phyloP scores from a whole-genome alignment of 2,888 invertebrate genomes.

The Hoplodrina ambigua region DNA sequence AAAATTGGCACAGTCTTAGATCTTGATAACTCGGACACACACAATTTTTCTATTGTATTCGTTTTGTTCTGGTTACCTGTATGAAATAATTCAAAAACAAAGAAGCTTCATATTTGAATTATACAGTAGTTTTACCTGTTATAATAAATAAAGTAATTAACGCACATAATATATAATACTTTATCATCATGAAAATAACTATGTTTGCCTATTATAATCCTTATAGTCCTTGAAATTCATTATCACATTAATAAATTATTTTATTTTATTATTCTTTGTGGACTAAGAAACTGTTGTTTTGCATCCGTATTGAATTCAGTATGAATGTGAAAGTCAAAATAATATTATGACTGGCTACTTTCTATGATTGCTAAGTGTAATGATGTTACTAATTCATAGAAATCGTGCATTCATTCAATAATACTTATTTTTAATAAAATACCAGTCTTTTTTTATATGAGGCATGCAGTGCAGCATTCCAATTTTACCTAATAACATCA shows the following conservation, averaged over 20 bases:
- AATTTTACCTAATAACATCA: conserved; percentile 5
- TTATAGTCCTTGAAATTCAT: conserved; percentile 9
- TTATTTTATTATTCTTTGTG: background rate
- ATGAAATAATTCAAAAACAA: conserved; percentile 1
- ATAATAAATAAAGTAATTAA: background rate
- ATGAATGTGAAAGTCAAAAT: conserved; percentile 32
- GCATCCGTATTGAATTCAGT: background rate
- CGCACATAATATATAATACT: background rate
- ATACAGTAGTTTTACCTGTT: background rate
- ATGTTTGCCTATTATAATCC: background rate
- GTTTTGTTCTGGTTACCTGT: background rate
- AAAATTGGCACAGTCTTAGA: too few relatives aligned
- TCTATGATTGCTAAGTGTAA: conserved; percentile 14
- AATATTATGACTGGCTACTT: background rate
- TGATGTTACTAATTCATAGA: background rate
- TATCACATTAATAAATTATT: conserved; percentile 4
- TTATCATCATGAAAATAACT: background rate
- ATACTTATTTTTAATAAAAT: background rate
- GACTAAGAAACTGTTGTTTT: conserved; percentile 1
- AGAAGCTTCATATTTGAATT: background rate
- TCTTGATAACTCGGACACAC: background rate
- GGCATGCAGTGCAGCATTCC: background rate
- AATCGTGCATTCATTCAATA: background rate
- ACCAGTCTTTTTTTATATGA: background rate
- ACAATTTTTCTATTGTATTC: background rate